Percentiles rank a stretch among this genome's conserved stretches.
These are phyloP conservation scores for Parnassius orleans DNA, from an alignment of 2,888 invertebrate species.

Conservation along the genomic window DNA sequence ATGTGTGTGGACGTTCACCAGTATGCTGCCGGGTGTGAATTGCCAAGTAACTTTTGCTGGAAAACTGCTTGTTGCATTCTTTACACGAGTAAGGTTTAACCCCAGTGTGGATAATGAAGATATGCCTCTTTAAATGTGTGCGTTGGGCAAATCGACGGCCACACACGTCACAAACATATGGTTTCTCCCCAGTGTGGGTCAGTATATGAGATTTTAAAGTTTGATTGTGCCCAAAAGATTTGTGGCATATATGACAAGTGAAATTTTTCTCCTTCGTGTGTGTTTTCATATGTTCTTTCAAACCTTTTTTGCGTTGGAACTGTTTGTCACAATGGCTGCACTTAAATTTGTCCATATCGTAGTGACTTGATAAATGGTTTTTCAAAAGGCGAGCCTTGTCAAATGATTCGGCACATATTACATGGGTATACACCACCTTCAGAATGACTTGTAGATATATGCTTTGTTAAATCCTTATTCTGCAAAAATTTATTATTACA, in stretches of 20 bases:
- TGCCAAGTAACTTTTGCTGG: constrained; percentile 65
- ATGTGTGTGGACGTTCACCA: constrained; percentile 60
- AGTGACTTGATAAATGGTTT: constrained; percentile 57
- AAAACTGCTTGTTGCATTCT: constrained; percentile 64
- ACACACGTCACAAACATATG: constrained; percentile 66
- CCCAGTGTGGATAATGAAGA: constrained; percentile 64
- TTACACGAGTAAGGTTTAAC: constrained; percentile 59
- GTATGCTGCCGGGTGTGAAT: constrained; percentile 69
- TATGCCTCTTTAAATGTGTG: constrained; percentile 66
- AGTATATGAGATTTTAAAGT: constrained; percentile 66
- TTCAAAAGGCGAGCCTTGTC: constrained; percentile 55
- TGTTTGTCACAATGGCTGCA: constrained; percentile 58
- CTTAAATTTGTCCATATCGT: constrained; percentile 52
- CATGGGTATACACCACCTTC: constrained; percentile 51
- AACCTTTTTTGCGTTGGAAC: constrained; percentile 60
- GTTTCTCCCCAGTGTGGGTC: constrained; percentile 65
- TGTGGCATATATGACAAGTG: constrained; percentile 54
- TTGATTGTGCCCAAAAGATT: constrained; percentile 64
- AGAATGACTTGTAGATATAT: constrained; percentile 49
- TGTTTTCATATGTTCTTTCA: constrained; percentile 66
- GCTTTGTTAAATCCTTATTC: constrained; percentile 60
- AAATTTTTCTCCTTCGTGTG: constrained; percentile 64
- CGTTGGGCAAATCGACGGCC: constrained; percentile 62
- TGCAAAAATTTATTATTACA: constrained; percentile 52
- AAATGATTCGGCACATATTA: constrained; percentile 48